These are phyloP conservation scores for Glomeris maerens DNA, from an alignment of 1,140 invertebrate species.

Conservation along the genomic window DNA sequence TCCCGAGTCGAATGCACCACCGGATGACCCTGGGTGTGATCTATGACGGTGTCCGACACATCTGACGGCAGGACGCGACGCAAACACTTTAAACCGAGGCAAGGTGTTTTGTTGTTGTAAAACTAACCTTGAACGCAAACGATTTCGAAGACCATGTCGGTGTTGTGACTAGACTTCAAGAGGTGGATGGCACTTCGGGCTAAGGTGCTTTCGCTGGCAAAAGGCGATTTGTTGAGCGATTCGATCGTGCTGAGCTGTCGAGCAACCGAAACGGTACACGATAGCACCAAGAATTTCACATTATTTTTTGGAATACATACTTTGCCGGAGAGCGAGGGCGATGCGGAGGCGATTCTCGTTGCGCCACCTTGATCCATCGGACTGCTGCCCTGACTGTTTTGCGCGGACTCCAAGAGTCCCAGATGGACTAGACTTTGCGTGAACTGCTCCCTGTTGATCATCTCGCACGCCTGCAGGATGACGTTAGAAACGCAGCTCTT, in stretches of 20 bases:
- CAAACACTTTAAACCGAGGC: background rate
- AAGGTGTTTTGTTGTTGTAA: background rate
- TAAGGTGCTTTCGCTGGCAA: slow-evolving; percentile 38
- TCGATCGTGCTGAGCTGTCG: slow-evolving; percentile 44
- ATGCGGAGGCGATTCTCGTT: slow-evolving; percentile 1
- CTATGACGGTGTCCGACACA: slow-evolving; percentile 28
- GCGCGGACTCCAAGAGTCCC: slow-evolving; percentile 33
- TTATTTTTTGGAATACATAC: slow-evolving; percentile 17
- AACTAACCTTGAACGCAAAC: slow-evolving; percentile 28
- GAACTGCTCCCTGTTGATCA: slow-evolving; percentile 45
- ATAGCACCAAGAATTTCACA: background rate
- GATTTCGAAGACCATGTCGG: slow-evolving; percentile 53
- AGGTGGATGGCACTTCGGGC: slow-evolving; percentile 41
- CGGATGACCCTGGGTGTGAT: slow-evolving; percentile 25
- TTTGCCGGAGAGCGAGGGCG: slow-evolving; percentile 14
- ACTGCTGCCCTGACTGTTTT: background rate
- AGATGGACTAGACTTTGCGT: slow-evolving; percentile 39
- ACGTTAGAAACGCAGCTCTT: slow-evolving; percentile 27
- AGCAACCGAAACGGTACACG: slow-evolving; percentile 6
- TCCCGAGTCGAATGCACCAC: slow-evolving; percentile 18
- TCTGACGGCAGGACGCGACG: slow-evolving; percentile 20
- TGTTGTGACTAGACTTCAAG: slow-evolving; percentile 34
- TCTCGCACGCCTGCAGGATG: slow-evolving; percentile 32
- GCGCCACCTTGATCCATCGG: slow-evolving; percentile 8
- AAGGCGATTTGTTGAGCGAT: slow-evolving; percentile 43